Conservation (phyloP, 2,113 vertebrate genomes). For the Apodemus speciosus region DNA sequence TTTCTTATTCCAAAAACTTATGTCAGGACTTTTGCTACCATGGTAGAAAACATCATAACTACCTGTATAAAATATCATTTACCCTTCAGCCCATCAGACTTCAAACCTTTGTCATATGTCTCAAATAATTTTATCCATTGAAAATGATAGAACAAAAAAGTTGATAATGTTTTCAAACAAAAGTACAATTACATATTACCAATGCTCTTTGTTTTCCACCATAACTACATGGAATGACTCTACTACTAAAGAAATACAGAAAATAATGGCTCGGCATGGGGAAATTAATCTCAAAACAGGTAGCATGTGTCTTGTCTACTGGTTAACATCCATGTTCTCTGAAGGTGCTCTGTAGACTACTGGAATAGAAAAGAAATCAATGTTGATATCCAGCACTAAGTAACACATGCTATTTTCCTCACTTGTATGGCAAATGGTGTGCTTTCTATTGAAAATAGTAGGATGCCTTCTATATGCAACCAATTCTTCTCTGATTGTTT, state of each 20-base stretch:
- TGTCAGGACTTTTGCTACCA: background rate
- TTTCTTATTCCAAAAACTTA: background rate
- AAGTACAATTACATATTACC: background rate
- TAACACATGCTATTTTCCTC: background rate
- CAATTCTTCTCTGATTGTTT: background rate
- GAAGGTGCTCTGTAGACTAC: background rate
- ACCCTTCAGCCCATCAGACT: background rate
- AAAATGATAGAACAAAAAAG: background rate
- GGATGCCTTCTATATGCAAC: background rate
- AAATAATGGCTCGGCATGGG: too few species aligned
- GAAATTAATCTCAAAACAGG: background rate
- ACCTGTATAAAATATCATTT: background rate
- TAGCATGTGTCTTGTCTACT: background rate
- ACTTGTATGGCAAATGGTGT: background rate
- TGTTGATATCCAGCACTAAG: background rate
- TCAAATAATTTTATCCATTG: background rate
- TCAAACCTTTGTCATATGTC: background rate
- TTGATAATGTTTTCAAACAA: background rate
- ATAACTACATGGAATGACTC: background rate
- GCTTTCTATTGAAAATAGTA: background rate
- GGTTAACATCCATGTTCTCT: fast-evolving
- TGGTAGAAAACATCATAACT: background rate
- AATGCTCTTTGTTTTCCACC: background rate
- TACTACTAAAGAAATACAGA: background rate
- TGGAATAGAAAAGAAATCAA: background rate